Conservation (phyloP, 2,888 invertebrate genomes). For the Eupithecia abbreviata region DNA sequence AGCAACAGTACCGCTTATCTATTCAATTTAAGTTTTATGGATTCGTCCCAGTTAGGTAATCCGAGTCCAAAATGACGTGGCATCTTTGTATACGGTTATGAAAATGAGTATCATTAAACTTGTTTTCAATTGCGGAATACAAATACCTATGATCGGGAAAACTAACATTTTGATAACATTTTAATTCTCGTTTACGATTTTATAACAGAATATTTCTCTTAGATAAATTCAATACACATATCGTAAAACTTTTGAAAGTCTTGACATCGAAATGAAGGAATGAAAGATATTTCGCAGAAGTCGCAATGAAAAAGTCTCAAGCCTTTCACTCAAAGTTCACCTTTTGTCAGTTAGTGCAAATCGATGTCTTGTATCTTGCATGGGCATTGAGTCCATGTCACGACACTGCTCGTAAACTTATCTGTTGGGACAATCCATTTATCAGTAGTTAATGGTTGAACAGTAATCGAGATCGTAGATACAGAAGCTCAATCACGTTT, state of each 20-base stretch:
- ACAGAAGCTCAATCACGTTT: constrained; percentile 33
- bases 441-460: constrained; percentile 25
- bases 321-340: constrained; percentile 30
- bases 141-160: background rate
- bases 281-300: background rate
- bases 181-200: background rate
- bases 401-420: constrained; percentile 10
- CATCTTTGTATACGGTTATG: constrained; percentile 44
- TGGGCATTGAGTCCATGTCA: constrained; percentile 13
- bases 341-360: constrained; percentile 39
- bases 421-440: constrained; percentile 16
- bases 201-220: background rate
- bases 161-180: background rate
- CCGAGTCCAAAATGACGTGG: constrained; percentile 64
- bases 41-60: constrained; percentile 67
- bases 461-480: constrained; percentile 26
- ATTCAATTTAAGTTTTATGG: constrained; percentile 78
- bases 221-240: background rate
- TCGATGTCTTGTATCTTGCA: constrained; percentile 7
- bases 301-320: background rate
- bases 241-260: background rate
- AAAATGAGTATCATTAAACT: background rate
- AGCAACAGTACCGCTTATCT: constrained; percentile 63
- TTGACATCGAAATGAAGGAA: background rate
- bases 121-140: background rate